These are phyloP conservation scores for Trididemnum miniatum DNA, from an alignment of 23 tunicate species.

Conservation along the genomic window DNA sequence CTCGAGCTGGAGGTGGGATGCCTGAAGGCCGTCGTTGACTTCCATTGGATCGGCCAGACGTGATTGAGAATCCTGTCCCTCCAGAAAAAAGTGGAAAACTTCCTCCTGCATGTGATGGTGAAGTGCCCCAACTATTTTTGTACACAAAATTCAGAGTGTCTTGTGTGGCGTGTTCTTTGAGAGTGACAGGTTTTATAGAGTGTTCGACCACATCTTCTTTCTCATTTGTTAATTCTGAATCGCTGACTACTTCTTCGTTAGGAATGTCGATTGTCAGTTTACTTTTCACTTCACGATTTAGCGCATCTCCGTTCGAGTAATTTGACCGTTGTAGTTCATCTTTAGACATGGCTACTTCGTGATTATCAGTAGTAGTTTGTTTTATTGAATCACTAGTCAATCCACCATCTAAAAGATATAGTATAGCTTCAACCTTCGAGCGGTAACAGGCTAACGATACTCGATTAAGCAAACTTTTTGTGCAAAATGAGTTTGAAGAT, in stretches of 20 bases:
- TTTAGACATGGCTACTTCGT: not conserved
- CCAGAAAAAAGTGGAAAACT: slow-evolving; percentile 27
- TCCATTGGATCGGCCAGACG: not conserved
- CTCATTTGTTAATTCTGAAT: slow-evolving; percentile 11
- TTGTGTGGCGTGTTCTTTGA: slow-evolving; percentile 52
- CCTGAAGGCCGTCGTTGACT: slow-evolving; percentile 68
- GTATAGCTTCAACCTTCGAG: no score
- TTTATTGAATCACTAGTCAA: no score
- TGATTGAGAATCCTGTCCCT: not conserved
- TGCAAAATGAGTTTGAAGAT: no score
- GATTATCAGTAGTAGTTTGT: no score
- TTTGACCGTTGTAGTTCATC: not conserved
- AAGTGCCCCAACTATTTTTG: slow-evolving; percentile 38
- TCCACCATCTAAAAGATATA: no score
- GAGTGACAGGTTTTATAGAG: slow-evolving; percentile 18
- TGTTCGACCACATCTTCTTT: not conserved
- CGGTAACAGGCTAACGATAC: no score
- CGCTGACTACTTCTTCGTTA: not conserved
- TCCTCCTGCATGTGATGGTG: slow-evolving; percentile 38
- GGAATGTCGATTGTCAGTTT: not conserved
- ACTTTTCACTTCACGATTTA: not conserved
- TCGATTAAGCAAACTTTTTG: no score
- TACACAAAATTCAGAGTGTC: slow-evolving; percentile 74
- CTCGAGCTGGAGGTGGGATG: slow-evolving; percentile 76
- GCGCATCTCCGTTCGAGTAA: not conserved